A percentile compares a stretch with the other conserved stretches of the same genome.
These are phyloP conservation scores for Drosophila testacea DNA, from an alignment of 2,888 invertebrate genomes.

Conservation along the genomic window DNA sequence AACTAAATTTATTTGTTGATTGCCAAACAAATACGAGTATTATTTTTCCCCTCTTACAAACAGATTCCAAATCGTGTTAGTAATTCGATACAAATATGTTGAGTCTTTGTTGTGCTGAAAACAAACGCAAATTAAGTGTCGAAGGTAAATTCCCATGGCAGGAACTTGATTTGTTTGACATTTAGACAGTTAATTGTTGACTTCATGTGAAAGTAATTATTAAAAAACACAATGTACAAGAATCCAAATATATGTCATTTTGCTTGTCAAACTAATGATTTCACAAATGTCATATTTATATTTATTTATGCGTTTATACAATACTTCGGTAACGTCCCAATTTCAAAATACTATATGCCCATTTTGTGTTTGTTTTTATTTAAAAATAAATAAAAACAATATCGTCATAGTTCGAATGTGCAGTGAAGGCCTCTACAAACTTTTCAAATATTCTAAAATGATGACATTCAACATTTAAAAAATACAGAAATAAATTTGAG, in stretches of 20 bases:
- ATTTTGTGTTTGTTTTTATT: constrained; percentile 3
- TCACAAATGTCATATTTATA: constrained; percentile 9
- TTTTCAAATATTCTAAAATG: neutral
- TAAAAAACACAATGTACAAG: constrained; percentile 3
- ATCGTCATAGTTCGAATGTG: constrained; percentile 16
- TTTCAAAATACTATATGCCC: constrained; percentile 33
- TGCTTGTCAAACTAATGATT: constrained; percentile 34
- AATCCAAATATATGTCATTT: neutral
- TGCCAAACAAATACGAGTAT: constrained; percentile 4
- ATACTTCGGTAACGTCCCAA: constrained; percentile 31
- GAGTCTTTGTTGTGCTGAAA: constrained; percentile 36
- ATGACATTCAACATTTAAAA: constrained; percentile 2
- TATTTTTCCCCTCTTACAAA: neutral
- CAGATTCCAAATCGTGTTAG: neutral
- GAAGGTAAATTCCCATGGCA: constrained; percentile 62
- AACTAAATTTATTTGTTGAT: constrained; percentile 24
- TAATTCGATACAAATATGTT: constrained; percentile 28
- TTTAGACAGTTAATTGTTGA: constrained; percentile 2
- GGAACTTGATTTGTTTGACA: constrained; percentile 1
- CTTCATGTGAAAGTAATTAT: constrained; percentile 10
- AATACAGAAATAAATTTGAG: neutral
- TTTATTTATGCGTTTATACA: constrained; percentile 9
- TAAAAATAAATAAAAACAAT: constrained; percentile 18
- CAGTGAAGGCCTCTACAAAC: neutral
- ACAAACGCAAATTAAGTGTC: constrained; percentile 45